Percentiles rank a stretch among this genome's conserved stretches.
These are phyloP conservation scores for Meiosimyza platycephala DNA, from an alignment of 2,888 invertebrate genomes.

Conservation along the genomic window DNA sequence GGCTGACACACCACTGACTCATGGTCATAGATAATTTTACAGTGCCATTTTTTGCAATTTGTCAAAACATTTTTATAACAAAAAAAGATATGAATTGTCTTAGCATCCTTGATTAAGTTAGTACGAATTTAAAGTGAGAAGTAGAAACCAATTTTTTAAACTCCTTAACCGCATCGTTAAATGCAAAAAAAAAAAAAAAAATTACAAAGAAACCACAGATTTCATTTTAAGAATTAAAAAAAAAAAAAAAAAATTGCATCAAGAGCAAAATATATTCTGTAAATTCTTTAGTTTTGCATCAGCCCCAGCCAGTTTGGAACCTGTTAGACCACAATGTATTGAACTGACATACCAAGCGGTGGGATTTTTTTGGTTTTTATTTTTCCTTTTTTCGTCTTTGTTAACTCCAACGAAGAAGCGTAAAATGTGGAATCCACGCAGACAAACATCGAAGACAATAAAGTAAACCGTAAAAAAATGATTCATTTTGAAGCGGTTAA, in stretches of 20 bases:
- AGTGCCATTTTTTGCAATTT: too few relatives aligned
- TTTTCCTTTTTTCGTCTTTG: neutral
- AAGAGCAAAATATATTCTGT: constrained; percentile 20
- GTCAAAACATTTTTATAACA: too few relatives aligned
- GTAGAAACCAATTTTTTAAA: constrained; percentile 4
- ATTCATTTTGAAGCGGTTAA: neutral
- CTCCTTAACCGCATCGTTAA: constrained; percentile 28
- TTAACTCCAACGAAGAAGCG: constrained; percentile 9
- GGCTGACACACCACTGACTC: too few relatives aligned
- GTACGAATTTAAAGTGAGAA: too few relatives aligned
- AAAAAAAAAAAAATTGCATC: constrained; percentile 14
- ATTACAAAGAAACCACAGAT: constrained; percentile 24
- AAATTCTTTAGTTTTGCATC: constrained; percentile 27
- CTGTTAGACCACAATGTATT: constrained; percentile 32
- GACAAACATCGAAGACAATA: constrained; percentile 9
- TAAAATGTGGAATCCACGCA: constrained; percentile 6
- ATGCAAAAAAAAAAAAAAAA: neutral
- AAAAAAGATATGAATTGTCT: too few relatives aligned
- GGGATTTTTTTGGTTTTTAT: constrained; percentile 4
- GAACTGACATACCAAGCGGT: constrained; percentile 9
- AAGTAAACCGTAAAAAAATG: constrained; percentile 15
- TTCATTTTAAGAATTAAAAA: constrained; percentile 27
- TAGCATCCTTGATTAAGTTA: too few relatives aligned
- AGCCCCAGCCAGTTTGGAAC: constrained; percentile 31
- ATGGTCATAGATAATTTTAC: too few relatives aligned